Percentiles rank a stretch among this genome's conserved stretches.
Conservation (phyloP, 2,113 vertebrate species). For the Mobula hypostoma region DNA sequence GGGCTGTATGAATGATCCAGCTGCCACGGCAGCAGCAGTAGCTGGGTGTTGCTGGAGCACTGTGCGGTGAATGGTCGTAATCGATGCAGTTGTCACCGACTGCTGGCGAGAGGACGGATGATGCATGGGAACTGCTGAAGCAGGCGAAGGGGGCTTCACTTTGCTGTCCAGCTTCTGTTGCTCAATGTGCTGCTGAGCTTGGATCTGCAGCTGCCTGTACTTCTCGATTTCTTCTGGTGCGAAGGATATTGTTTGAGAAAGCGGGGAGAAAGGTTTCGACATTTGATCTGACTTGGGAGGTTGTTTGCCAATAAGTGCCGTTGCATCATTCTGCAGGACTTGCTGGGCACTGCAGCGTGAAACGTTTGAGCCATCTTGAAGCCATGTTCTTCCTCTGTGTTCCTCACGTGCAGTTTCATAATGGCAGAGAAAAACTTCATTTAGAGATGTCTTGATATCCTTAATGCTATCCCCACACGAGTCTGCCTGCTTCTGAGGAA, state of each 20-base stretch:
- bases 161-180: constrained; percentile 58
- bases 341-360: constrained; percentile 44
- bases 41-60: constrained; percentile 64
- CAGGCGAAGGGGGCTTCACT: constrained; percentile 60
- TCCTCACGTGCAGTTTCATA: constrained; percentile 6
- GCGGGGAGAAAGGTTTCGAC: constrained; percentile 53
- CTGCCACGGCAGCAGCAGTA: constrained; percentile 42
- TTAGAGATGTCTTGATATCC: constrained; percentile 24
- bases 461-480: not conserved
- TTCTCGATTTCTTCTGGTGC: constrained; percentile 57
- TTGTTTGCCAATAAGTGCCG: constrained; percentile 51
- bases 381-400: constrained; percentile 46
- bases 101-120: constrained; percentile 60
- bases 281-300: constrained; percentile 55
- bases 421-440: constrained; percentile 19
- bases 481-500: not conserved
- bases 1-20: constrained; percentile 55
- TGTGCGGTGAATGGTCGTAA: constrained; percentile 68
- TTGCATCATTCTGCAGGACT: constrained; percentile 57
- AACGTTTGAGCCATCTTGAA: constrained; percentile 51
- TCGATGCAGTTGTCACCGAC: constrained; percentile 62
- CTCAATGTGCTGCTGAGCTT: constrained; percentile 58
- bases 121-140: constrained; percentile 50
- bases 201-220: constrained; percentile 58
- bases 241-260: constrained; percentile 58